phyloP scores from a whole-genome alignment of 2,797 vertebrate species.

The Helicolenus hilgendorfi region DNA sequence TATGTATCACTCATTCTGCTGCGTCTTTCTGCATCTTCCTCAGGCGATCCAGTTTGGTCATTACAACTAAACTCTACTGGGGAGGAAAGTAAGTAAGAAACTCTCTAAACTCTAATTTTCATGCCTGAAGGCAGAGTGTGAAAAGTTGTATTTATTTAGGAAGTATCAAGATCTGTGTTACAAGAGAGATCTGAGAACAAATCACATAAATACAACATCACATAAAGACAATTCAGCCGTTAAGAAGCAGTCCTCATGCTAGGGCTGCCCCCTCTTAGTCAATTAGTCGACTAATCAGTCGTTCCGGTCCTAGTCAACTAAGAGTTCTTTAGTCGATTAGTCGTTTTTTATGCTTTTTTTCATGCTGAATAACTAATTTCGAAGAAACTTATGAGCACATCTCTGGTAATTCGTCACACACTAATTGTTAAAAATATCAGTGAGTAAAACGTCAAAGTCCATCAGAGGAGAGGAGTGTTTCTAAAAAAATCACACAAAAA shows the following conservation, averaged over 20 bases:
- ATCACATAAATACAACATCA: too few relatives aligned
- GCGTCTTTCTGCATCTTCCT: neutral
- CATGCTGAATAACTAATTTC: too few relatives aligned
- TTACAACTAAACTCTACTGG: conserved; percentile 99
- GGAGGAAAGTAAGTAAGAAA: conserved; percentile 96
- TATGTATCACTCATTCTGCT: neutral
- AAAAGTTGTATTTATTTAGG: neutral
- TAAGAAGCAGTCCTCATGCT: too few relatives aligned
- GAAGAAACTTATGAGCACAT: too few relatives aligned
- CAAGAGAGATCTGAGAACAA: too few relatives aligned
- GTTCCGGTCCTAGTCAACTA: too few relatives aligned
- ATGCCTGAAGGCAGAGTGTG: neutral
- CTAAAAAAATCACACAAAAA: neutral
- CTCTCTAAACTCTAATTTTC: neutral
- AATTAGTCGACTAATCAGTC: too few relatives aligned
- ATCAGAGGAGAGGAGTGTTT: neutral
- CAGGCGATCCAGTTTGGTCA: conserved; percentile 97
- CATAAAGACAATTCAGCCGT: too few relatives aligned
- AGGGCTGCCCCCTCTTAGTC: too few relatives aligned
- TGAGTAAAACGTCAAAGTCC: neutral
- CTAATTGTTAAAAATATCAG: neutral
- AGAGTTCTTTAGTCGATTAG: too few relatives aligned
- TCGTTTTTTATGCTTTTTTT: too few relatives aligned
- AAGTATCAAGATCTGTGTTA: neutral
- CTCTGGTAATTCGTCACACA: neutral